Conservation (phyloP, 1,140 invertebrate species). For the Brachystomella parvula region DNA sequence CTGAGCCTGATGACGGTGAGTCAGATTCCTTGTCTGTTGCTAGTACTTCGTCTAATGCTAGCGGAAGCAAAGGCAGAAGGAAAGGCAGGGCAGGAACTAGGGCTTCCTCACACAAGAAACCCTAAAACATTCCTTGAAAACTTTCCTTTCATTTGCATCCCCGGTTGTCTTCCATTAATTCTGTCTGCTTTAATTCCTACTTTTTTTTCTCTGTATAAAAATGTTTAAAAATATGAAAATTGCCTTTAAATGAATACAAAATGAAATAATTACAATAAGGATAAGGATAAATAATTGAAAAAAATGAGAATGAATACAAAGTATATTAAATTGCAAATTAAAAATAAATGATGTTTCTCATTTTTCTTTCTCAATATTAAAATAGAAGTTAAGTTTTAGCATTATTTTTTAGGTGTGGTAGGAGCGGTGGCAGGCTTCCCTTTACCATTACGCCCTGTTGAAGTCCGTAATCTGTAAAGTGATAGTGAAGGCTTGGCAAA, state of each 20-base stretch:
- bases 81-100: not conserved
- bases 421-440: not conserved
- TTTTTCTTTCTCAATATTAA: not conserved
- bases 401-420: not conserved
- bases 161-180: not conserved
- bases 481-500: not conserved
- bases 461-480: not conserved
- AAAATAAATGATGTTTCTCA: no score
- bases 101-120: not conserved
- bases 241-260: not conserved
- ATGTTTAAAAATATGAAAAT: not conserved
- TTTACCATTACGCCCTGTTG: not conserved
- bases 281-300: not conserved
- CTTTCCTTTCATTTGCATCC: not conserved
- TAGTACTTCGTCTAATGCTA: conserved; percentile 42
- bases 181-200: not conserved
- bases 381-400: not conserved
- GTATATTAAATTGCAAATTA: no score
- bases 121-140: not conserved
- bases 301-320: not conserved
- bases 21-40: conserved; percentile 44
- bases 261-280: not conserved
- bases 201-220: not conserved
- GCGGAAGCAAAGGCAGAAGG: not conserved
- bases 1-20: conserved; percentile 42